These are phyloP conservation scores for Hucho hucho DNA, from an alignment of 2,113 vertebrate genomes.

Conservation along the genomic window DNA sequence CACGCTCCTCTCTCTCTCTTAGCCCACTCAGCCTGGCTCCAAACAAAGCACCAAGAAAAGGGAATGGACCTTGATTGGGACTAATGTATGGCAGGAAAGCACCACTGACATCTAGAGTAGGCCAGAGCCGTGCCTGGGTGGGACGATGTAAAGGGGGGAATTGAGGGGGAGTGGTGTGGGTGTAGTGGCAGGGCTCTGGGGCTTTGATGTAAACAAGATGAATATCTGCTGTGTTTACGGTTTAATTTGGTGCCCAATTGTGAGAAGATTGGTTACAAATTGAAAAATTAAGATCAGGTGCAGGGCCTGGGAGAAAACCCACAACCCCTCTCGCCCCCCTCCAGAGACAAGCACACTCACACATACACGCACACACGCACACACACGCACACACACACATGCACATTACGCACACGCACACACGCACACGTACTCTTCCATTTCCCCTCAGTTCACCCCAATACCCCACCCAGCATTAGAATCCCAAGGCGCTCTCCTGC, in stretches of 20 bases:
- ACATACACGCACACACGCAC: not conserved
- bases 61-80: constrained; percentile 64
- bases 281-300: constrained; percentile 80
- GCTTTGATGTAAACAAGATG: constrained; percentile 76
- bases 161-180: not conserved
- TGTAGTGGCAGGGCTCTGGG: constrained; percentile 39
- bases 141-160: constrained; percentile 35
- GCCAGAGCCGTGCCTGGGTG: constrained; percentile 39
- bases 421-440: constrained; percentile 1
- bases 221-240: constrained; percentile 75
- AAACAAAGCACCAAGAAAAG: constrained; percentile 22
- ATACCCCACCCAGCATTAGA: not conserved
- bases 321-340: not conserved
- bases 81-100: constrained; percentile 59
- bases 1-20: not conserved
- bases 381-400: not conserved
- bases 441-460: constrained; percentile 18
- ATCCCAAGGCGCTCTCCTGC: not conserved
- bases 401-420: not conserved
- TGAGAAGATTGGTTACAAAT: constrained; percentile 77
- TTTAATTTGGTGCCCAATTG: constrained; percentile 73
- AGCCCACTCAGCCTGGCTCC: constrained; percentile 25
- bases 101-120: constrained; percentile 35
- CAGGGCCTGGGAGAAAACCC: constrained; percentile 55
- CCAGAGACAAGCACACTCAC: not conserved